Evolutionary conservation across 2,113 vertebrate genomes (phyloP), one percentile per base, ranked within the genome.

Genomic region (Phalacrocorax pelagicus): DNA sequence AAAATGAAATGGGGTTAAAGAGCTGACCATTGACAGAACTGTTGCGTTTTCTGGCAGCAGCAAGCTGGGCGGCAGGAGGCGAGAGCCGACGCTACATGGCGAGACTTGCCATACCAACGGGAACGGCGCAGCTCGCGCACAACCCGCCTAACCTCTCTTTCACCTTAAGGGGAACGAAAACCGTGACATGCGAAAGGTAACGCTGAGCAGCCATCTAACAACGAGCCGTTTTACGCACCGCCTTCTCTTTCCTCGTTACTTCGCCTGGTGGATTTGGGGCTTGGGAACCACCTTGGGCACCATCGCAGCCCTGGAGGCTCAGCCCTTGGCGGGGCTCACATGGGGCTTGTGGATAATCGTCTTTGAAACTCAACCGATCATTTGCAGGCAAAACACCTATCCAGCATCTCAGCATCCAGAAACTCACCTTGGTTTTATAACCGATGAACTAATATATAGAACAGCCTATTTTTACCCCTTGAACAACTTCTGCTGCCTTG

Each of bases 201-300:
- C n/a, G 1, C 52, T 4, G 51, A 36, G 61, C 44, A 36, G 36
- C 61, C 36, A 12, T 42, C 21, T 16, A 10, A 58, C 22, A 11
- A 5, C 0, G 4, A 21, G 36, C 30, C 1, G 3, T 17, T 34
- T 13, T 5, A 19, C 14, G 4, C 40, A 27, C 22, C 46, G 9
- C 34, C 42, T 52, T 12, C 40, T 46, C 38, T 21, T 9, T 17
- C 59, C 69, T 59, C 32, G 1, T 26, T 8, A 17, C 17, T 52
- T 52, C 3, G 0, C 32, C 20, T 3, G 18, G 18, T 38, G 42
- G 34, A 24, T 13, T 9, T 5, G 12, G 67, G 52, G 90, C 40
- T 80, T 3, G 44, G 66, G 66, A 49, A 23, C 9, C 32, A 4
- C 47, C 20, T 11, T 2, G 32, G 55, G 57, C 30, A 26, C 42